These are phyloP conservation scores for Euschistus heros DNA, from an alignment of 1,140 invertebrate genomes.

Conservation along the genomic window DNA sequence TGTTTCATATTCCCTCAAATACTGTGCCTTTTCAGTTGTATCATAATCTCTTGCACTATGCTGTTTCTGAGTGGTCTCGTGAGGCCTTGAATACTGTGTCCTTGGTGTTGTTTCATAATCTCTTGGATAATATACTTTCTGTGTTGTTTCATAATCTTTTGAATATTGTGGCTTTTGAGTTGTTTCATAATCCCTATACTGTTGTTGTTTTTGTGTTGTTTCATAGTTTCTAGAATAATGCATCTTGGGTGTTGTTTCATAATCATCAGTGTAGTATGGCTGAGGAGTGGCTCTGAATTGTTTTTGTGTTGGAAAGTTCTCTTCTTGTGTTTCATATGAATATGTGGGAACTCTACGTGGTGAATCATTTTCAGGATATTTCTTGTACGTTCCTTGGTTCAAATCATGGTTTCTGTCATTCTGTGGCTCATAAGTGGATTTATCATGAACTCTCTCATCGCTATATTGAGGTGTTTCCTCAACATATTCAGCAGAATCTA, in stretches of 20 bases:
- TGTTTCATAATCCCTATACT: conserved; percentile 1
- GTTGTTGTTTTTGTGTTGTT: conserved; percentile 9
- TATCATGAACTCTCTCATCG: neutral
- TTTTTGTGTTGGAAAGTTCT: neutral
- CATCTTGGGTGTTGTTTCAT: neutral
- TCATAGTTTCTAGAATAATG: neutral
- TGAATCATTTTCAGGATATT: neutral
- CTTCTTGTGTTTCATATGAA: conserved; percentile 7
- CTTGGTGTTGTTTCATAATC: neutral
- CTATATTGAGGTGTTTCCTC: neutral
- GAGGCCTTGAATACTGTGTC: neutral
- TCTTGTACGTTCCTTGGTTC: neutral
- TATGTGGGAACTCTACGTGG: conserved; percentile 8
- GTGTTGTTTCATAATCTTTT: conserved; percentile 6
- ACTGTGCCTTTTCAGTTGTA: neutral
- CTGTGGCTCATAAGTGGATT: neutral
- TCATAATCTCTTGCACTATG: neutral
- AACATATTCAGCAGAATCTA: neutral
- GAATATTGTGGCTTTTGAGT: neutral
- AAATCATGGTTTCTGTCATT: neutral
- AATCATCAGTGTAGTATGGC: neutral
- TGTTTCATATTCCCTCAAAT: neutral
- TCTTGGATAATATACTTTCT: neutral
- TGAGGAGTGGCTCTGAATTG: neutral
- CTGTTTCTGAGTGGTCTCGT: neutral